A percentile compares a stretch with the other conserved stretches of the same genome.
These are phyloP conservation scores for Sebastes trivittatus DNA, from an alignment of 2,797 vertebrate genomes.

Conservation along the genomic window DNA sequence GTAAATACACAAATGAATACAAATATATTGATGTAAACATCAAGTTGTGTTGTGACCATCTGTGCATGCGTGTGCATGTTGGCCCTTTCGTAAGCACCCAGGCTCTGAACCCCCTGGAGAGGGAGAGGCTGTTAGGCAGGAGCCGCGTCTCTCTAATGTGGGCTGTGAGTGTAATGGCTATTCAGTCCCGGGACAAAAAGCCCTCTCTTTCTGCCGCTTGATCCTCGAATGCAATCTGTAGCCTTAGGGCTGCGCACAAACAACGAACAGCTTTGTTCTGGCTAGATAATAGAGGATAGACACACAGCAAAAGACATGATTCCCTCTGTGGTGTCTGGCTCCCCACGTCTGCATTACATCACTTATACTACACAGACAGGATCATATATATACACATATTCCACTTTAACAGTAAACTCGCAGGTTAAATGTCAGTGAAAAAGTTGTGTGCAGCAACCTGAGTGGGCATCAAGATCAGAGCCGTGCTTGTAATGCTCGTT, in stretches of 20 bases:
- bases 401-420: neutral
- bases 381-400: neutral
- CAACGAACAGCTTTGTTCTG: constrained; percentile 68
- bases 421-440: neutral
- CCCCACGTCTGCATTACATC: constrained; percentile 6
- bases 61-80: constrained; percentile 13
- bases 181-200: constrained; percentile 74
- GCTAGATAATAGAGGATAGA: constrained; percentile 57
- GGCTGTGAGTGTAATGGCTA: constrained; percentile 65
- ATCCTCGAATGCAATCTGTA: constrained; percentile 71
- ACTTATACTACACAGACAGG: neutral
- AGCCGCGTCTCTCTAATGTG: constrained; percentile 69
- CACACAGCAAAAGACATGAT: constrained; percentile 48
- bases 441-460: neutral
- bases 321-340: constrained; percentile 48
- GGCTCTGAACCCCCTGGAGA: constrained; percentile 52
- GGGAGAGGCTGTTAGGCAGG: constrained; percentile 65
- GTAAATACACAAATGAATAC: neutral
- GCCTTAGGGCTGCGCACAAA: constrained; percentile 61
- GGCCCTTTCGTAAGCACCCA: constrained; percentile 45
- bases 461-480: neutral
- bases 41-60: no score
- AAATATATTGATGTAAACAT: neutral
- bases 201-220: constrained; percentile 66
- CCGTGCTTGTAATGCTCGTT: neutral